Evolutionary conservation across 1,140 invertebrate species (phyloP), one percentile per base, ranked within the genome.

Genomic region (Aphaenogaster floridana): DNA sequence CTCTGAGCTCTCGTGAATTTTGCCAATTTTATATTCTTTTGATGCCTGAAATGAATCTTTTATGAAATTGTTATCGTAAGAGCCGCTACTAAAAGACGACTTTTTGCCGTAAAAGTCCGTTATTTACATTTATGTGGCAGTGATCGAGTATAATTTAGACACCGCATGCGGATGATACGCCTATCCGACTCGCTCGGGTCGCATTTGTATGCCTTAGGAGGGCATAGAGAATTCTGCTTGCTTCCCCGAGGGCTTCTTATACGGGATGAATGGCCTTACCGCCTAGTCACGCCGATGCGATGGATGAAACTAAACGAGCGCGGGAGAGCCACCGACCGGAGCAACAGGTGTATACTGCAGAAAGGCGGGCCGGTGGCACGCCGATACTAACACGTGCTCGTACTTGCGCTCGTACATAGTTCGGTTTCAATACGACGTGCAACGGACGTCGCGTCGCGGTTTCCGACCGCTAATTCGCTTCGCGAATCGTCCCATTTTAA

Each of bases 271-370:
- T 84, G 80, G 80, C 80, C 80, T 76, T 74, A 61, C 42, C 15
- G 69, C 54, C 54, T 84, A 84, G 80, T 84, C 80, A 61, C 54
- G 28, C 45, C 36, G 63, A 80, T 80, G 64, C 48, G 45, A 72
- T 54, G 64, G 63, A 68, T 36, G 77, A 74, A 71, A 71, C 54
- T 52, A 8, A 83, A 45, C 39, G 64, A 36, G 28, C 59, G 61
- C 66, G 80, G 45, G 78, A 61, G 66, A 87, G 57, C 78, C 77
- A 77, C 63, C 85, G 68, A 78, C 52, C 61, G 72, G 36, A 80
- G 91, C 91, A 92, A 92, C 91, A 92, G 91, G 91, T 92, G 91
- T 89, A 88, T 63, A 52, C 54, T 28, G 50, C 80, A n/a, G 69
- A 76, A 74, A 84, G 69, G 69, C 69, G 69, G 68, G 66, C 52